These are phyloP conservation scores for Scartelaos histophorus DNA, from an alignment of 2,113 vertebrate genomes.

Conservation along the genomic window DNA sequence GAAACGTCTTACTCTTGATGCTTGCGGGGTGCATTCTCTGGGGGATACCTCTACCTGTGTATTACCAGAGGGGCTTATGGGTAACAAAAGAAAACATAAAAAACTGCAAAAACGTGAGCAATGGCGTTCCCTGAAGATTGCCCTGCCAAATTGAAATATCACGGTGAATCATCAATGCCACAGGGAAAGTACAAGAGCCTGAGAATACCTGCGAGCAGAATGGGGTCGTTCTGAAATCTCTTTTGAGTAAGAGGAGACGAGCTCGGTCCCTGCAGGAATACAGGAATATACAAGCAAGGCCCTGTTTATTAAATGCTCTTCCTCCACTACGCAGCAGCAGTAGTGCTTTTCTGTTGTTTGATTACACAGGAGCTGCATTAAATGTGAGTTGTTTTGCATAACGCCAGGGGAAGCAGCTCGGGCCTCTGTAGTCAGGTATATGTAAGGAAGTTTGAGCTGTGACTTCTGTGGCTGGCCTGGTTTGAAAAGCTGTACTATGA, in stretches of 20 bases:
- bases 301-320: conserved; percentile 3
- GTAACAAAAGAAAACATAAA: conserved; percentile 1
- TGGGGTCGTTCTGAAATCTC: conserved; percentile 20
- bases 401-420: conserved; percentile 2
- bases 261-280: conserved; percentile 12
- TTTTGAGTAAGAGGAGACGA: conserved; percentile 11
- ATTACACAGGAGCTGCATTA: background rate
- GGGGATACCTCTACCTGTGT: background rate
- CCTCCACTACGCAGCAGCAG: background rate
- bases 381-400: conserved; percentile 7
- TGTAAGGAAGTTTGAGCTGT: conserved; percentile 6
- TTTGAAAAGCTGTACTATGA: conserved; percentile 36
- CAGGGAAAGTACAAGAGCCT: background rate
- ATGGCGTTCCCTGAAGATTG: background rate
- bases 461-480: conserved; percentile 29
- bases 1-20: background rate
- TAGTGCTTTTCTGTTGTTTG: background rate
- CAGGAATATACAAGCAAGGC: background rate
- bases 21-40: background rate
- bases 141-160: conserved; percentile 26
- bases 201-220: conserved; percentile 28
- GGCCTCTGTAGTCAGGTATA: conserved; percentile 32
- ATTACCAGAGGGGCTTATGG: conserved; percentile 1
- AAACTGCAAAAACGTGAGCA: conserved; percentile 20
- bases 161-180: conserved; percentile 5